These are phyloP conservation scores for Adineta ricciae DNA, from an alignment of 2,888 invertebrate species.

Conservation along the genomic window DNA sequence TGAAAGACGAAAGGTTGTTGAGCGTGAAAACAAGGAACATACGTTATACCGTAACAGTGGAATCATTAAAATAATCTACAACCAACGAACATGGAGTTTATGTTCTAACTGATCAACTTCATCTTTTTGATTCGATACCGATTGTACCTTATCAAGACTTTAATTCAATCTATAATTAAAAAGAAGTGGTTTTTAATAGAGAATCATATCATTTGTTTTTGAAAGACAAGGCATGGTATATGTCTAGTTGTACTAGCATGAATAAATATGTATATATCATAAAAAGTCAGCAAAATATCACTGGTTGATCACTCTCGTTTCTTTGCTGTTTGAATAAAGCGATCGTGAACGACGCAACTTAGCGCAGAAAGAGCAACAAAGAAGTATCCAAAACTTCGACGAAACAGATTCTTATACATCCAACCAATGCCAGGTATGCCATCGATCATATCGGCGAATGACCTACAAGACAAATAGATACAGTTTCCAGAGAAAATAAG, in stretches of 20 bases:
- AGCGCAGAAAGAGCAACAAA: not conserved
- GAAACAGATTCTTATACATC: not conserved
- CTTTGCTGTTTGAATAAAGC: not conserved
- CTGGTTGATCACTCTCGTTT: not conserved
- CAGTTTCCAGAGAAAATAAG: no score
- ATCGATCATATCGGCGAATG: not conserved
- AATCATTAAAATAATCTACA: not conserved
- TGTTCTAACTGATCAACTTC: no score
- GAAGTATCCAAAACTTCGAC: not conserved
- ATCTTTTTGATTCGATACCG: no score
- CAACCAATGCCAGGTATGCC: not conserved
- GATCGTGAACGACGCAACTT: not conserved
- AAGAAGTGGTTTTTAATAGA: no score
- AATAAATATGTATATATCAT: not conserved
- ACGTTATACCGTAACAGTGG: not conserved
- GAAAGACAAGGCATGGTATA: no score
- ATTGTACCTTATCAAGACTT: no score
- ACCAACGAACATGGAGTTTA: no score
- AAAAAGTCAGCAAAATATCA: no score
- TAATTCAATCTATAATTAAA: no score
- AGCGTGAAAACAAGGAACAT: not conserved
- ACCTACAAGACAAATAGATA: no score
- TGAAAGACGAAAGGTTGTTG: not conserved
- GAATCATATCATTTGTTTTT: no score
- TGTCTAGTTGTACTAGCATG: not conserved